These are phyloP conservation scores for Scartelaos histophorus DNA, from an alignment of 2,113 vertebrate genomes.

Conservation along the genomic window DNA sequence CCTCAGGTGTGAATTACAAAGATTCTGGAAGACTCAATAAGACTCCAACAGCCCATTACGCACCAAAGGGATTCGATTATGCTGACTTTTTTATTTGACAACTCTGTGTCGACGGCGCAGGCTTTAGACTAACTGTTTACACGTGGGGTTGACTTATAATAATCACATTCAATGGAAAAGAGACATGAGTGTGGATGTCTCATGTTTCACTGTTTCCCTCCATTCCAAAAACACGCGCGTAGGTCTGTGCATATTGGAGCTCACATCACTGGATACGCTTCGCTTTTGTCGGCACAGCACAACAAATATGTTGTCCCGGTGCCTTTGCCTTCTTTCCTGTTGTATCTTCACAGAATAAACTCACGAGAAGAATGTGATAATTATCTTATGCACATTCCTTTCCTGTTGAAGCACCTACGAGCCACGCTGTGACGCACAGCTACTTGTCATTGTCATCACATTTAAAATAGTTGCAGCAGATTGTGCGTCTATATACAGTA, in stretches of 20 bases:
- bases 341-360: background rate
- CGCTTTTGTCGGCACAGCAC: conserved; percentile 23
- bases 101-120: background rate
- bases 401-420: background rate
- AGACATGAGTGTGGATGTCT: conserved; percentile 68
- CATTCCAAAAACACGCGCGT: background rate
- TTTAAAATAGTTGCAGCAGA: conserved; percentile 13
- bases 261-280: conserved; percentile 25
- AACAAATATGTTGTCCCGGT: conserved; percentile 18
- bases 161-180: conserved; percentile 43
- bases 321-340: conserved; percentile 4
- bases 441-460: conserved; percentile 5
- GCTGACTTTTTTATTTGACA: conserved; percentile 19
- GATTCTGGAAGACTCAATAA: background rate
- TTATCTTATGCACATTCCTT: conserved; percentile 4
- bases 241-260: conserved; percentile 19
- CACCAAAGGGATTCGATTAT: conserved; percentile 13
- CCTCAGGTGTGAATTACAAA: conserved; percentile 26
- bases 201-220: conserved; percentile 44
- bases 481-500: background rate
- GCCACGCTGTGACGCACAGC: conserved; percentile 2
- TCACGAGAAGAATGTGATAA: background rate
- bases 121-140: background rate
- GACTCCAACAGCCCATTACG: conserved; percentile 22
- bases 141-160: conserved; percentile 2